Percentiles rank a stretch among this genome's conserved stretches.
Evolutionary conservation across 2,113 vertebrate genomes (phyloP).

Genomic region (Felis chaus): DNA sequence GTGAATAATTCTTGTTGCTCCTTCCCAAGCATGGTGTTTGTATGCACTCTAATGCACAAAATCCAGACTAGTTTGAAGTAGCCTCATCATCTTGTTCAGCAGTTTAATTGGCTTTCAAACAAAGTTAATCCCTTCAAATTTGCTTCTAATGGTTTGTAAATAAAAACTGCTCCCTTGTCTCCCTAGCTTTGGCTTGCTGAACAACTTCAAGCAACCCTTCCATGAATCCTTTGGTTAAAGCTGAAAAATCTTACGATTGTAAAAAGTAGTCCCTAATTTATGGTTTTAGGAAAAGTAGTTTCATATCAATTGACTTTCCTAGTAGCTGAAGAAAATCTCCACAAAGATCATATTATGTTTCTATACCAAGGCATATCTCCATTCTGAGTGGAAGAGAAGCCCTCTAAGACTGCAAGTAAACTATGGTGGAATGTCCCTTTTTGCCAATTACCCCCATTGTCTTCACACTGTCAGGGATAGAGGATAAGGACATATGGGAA

Average conservation of each 20-base stretch:
- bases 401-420: not conserved
- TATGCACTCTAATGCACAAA: not conserved
- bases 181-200: constrained; percentile 19
- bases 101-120: constrained; percentile 34
- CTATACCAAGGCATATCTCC: not conserved
- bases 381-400: not conserved
- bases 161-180: not conserved
- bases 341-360: not conserved
- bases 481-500: not conserved
- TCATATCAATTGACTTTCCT: not conserved
- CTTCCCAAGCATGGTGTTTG: not conserved
- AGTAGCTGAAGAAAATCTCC: constrained; percentile 4
- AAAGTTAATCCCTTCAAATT: constrained; percentile 35
- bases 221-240: constrained; percentile 24
- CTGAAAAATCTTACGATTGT: not conserved
- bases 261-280: not conserved
- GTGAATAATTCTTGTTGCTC: not conserved
- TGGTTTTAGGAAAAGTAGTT: constrained; percentile 33
- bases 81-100: not conserved
- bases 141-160: constrained; percentile 37
- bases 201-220: constrained; percentile 29
- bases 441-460: not conserved
- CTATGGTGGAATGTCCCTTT: not conserved
- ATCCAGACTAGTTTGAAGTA: not conserved
- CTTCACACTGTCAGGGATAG: not conserved